phyloP scores from a whole-genome alignment of 1,140 invertebrate genomes.

The Galleria mellonella region DNA sequence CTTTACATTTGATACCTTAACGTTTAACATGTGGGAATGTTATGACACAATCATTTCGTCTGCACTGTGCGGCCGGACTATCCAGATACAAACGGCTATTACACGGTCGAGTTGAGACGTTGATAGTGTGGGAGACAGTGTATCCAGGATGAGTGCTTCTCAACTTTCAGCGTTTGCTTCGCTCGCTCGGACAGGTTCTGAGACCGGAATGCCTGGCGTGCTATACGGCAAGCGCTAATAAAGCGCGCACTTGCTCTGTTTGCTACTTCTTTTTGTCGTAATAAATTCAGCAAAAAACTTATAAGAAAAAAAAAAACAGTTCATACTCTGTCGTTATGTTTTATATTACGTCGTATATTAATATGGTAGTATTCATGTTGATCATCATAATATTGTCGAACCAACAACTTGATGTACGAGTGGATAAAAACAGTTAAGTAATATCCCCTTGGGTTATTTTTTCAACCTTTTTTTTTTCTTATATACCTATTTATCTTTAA shows the following conservation, averaged over 20 bases:
- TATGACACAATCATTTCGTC: neutral
- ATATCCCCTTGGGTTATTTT: no score
- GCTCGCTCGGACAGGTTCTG: conserved; percentile 56
- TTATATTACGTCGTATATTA: no score
- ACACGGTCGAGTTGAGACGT: conserved; percentile 51
- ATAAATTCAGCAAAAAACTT: conserved; percentile 30
- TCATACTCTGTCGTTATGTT: no score
- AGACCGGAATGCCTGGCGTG: conserved; percentile 44
- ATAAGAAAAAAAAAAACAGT: no score
- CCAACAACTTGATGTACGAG: no score
- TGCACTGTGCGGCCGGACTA: neutral
- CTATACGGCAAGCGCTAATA: conserved; percentile 46
- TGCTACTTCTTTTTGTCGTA: conserved; percentile 60
- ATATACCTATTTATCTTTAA: no score
- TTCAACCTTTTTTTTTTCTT: no score
- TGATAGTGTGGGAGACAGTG: conserved; percentile 40
- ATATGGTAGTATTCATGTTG: no score
- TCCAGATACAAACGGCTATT: conserved; percentile 49
- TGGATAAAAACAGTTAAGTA: no score
- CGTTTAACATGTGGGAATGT: neutral
- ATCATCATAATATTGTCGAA: no score
- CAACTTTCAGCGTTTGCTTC: conserved; percentile 39
- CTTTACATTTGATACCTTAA: neutral
- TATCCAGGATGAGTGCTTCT: conserved; percentile 32
- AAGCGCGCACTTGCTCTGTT: conserved; percentile 57